A percentile compares a stretch with the other conserved stretches of the same genome.
Conservation (phyloP, 1,140 invertebrate genomes). For the Dufourea novaeangliae region DNA sequence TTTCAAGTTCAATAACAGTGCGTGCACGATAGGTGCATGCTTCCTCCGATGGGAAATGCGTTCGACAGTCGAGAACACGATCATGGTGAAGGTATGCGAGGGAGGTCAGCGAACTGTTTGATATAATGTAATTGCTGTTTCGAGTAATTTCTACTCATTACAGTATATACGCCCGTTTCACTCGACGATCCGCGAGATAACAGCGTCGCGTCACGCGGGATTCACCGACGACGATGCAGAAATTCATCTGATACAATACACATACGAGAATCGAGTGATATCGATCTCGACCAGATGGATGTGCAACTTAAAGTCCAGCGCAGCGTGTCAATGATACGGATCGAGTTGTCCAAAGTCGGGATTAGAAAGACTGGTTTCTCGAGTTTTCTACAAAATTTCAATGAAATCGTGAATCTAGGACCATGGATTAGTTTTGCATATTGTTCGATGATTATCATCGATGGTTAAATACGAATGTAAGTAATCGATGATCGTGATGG, state of each 20-base stretch:
- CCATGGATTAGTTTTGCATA: too few relatives aligned
- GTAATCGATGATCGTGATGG: too few relatives aligned
- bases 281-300: not conserved
- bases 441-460: too few relatives aligned
- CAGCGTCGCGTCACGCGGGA: not conserved
- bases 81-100: not conserved
- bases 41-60: not conserved
- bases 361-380: not conserved
- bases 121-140: constrained; percentile 5
- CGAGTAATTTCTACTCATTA: constrained; percentile 24
- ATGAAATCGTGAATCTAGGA: too few relatives aligned
- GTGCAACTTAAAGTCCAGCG: not conserved
- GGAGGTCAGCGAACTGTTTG: not conserved
- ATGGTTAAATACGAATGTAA: too few relatives aligned
- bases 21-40: too few relatives aligned
- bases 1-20: not conserved
- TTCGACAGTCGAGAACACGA: not conserved
- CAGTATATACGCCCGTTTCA: not conserved
- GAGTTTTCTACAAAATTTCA: not conserved
- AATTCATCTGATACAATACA: too few relatives aligned
- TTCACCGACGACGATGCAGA: not conserved
- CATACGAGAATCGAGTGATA: too few relatives aligned
- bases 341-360: not conserved
- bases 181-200: not conserved
- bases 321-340: not conserved